phyloP scores from a whole-genome alignment of 2,797 vertebrate genomes.

The Acanthis flammea region DNA sequence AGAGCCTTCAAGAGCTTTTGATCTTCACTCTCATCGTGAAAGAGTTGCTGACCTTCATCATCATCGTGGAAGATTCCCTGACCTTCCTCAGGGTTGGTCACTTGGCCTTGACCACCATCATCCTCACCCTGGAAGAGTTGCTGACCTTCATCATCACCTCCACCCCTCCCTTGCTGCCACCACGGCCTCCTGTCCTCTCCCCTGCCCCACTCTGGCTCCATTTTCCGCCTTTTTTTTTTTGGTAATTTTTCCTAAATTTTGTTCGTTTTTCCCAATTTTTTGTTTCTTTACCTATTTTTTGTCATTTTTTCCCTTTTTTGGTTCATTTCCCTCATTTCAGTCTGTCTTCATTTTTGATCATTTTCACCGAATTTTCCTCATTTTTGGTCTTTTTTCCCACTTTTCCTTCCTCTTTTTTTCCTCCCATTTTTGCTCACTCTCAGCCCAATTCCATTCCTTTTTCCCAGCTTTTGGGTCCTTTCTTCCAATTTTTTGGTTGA shows the following conservation, averaged over 20 bases:
- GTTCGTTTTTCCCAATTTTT: neutral
- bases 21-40: too few relatives aligned
- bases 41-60: neutral
- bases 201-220: accelerated
- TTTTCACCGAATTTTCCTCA: neutral
- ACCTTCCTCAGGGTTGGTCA: too few relatives aligned
- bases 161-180: neutral
- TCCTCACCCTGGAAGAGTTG: neutral
- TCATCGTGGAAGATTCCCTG: neutral
- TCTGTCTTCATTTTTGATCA: accelerated
- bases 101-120: too few relatives aligned
- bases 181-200: neutral
- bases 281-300: too few relatives aligned
- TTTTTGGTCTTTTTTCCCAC: neutral
- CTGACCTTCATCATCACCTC: neutral
- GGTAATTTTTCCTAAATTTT: neutral
- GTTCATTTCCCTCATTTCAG: neutral
- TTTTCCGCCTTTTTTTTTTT: neutral
- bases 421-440: neutral
- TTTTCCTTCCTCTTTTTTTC: neutral
- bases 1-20: neutral
- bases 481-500: neutral
- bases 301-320: too few relatives aligned
- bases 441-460: neutral
- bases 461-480: neutral